A percentile compares a stretch with the other conserved stretches of the same genome.
phyloP scores from a whole-genome alignment of 2,113 vertebrate species.

The Pangasianodon hypophthalmus region DNA sequence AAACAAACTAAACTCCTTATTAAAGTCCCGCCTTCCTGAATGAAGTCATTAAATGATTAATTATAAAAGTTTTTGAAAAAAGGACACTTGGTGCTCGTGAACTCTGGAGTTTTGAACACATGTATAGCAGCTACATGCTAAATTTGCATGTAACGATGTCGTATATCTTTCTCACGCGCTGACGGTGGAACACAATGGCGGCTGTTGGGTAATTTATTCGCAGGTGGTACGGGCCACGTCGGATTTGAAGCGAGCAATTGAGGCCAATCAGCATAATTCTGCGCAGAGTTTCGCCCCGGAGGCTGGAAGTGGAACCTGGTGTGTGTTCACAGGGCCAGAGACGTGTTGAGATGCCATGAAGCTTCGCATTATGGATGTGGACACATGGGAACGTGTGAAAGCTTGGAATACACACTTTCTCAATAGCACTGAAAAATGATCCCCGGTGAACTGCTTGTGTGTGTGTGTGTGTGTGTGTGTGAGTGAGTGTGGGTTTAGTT shows the following conservation, averaged over 20 bases:
- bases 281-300: constrained; percentile 25
- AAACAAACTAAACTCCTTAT: neutral
- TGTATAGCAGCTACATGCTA: neutral
- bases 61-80: neutral
- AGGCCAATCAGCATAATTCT: constrained; percentile 42
- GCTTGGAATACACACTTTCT: constrained; percentile 70
- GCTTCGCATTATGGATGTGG: constrained; percentile 66
- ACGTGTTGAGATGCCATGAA: constrained; percentile 69
- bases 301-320: constrained; percentile 49
- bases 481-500: constrained; percentile 61
- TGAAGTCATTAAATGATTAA: no score
- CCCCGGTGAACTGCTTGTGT: constrained; percentile 69
- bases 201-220: constrained; percentile 39
- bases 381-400: constrained; percentile 74
- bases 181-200: constrained; percentile 1
- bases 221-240: constrained; percentile 41
- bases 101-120: neutral
- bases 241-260: constrained; percentile 42
- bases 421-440: constrained; percentile 74
- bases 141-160: neutral
- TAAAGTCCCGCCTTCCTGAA: neutral
- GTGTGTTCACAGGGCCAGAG: constrained; percentile 65
- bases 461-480: constrained; percentile 70
- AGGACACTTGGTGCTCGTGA: neutral
- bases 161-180: neutral